Conservation (phyloP, 2,888 invertebrate genomes). For the Drosophila antonietae region DNA sequence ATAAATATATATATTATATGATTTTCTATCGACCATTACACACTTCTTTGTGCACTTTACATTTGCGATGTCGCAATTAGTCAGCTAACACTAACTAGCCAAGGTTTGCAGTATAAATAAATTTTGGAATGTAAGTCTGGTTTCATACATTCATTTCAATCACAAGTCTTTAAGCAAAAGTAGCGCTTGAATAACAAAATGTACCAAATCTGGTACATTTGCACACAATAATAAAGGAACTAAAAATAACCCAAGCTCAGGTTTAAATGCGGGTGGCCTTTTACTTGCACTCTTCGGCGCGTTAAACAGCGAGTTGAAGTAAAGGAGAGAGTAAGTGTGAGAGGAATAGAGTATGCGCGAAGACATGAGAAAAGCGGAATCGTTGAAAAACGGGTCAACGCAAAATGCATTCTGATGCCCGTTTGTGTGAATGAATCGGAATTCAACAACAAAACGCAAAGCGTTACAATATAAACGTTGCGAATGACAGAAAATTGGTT, state of each 20-base stretch:
- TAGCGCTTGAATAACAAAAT: not conserved
- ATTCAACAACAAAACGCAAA: constrained; percentile 16
- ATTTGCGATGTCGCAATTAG: not conserved
- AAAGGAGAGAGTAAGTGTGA: not conserved
- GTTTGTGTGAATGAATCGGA: constrained; percentile 23
- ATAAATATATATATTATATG: not conserved
- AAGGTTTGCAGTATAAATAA: no score
- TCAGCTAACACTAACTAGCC: no score
- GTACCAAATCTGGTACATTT: not conserved
- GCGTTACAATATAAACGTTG: constrained; percentile 48
- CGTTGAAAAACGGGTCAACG: constrained; percentile 39
- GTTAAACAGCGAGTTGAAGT: constrained; percentile 11
- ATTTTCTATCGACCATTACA: not conserved
- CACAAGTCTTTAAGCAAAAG: not conserved
- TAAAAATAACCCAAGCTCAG: constrained; percentile 8
- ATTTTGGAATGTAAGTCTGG: not conserved
- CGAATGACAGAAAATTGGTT: constrained; percentile 40
- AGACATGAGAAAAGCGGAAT: constrained; percentile 6
- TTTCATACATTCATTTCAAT: not conserved
- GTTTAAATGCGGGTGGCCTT: constrained; percentile 46
- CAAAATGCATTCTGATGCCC: constrained; percentile 38
- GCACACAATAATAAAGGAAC: not conserved
- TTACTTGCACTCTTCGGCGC: constrained; percentile 5
- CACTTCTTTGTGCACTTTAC: not conserved
- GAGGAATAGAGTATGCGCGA: constrained; percentile 18